phyloP scores from a whole-genome alignment of 2,888 invertebrate species.

The Ganaspis brasiliensis region DNA sequence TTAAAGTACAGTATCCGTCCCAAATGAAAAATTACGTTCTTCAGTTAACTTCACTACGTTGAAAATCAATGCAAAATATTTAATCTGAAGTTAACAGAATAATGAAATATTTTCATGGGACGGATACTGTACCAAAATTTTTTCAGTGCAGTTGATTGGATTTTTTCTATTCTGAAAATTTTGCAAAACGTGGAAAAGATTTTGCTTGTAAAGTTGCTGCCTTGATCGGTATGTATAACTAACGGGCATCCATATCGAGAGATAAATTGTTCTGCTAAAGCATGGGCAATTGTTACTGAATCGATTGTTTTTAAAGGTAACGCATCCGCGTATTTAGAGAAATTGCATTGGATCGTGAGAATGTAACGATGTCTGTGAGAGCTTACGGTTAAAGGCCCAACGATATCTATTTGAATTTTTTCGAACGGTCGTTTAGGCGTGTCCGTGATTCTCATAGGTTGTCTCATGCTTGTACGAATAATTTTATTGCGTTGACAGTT shows the following conservation, averaged over 20 bases:
- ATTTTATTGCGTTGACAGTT: neutral
- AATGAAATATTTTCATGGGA: too few species aligned
- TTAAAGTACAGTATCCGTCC: too few species aligned
- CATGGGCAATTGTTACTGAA: constrained; percentile 6
- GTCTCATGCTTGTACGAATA: neutral
- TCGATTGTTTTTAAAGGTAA: neutral
- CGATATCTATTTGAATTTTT: constrained; percentile 3
- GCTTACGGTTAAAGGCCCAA: neutral
- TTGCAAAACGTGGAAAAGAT: too few species aligned
- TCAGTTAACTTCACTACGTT: too few species aligned
- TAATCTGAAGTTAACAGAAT: too few species aligned
- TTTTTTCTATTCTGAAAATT: too few species aligned
- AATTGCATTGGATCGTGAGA: neutral
- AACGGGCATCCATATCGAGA: neutral
- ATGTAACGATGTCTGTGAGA: neutral
- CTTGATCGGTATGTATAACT: too few species aligned
- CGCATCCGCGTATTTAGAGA: neutral
- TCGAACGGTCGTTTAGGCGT: neutral
- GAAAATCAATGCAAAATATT: too few species aligned
- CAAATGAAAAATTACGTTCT: too few species aligned
- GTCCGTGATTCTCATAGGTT: neutral
- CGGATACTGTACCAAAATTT: too few species aligned
- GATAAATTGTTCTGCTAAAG: neutral
- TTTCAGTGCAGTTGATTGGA: too few species aligned
- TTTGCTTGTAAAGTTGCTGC: too few species aligned